phyloP scores from a whole-genome alignment of 92 coral and sea anemone genomes.

The Blastomussa wellsi region DNA sequence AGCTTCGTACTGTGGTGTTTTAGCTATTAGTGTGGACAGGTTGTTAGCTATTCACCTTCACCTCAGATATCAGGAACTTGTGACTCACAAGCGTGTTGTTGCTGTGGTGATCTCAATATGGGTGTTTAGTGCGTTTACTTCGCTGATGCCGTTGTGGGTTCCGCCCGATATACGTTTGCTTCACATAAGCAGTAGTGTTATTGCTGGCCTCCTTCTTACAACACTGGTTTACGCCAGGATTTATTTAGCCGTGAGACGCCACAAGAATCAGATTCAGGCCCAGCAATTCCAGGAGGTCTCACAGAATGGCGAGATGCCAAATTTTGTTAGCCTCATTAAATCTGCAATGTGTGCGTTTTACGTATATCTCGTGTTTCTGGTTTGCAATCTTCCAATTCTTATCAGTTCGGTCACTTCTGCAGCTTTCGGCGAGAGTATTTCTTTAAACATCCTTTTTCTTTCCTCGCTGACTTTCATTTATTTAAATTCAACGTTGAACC shows the following conservation, averaged over 20 bases:
- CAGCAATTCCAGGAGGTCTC: background rate
- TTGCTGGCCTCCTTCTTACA: background rate
- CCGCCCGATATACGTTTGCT: background rate
- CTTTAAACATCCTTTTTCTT: background rate
- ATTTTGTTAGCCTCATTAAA: background rate
- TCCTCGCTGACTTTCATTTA: background rate
- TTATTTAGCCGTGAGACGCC: background rate
- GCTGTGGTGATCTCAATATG: constrained; percentile 2
- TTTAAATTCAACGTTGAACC: background rate
- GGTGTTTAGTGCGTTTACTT: background rate
- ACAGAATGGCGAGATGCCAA: too few relatives aligned
- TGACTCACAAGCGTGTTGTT: constrained; percentile 8
- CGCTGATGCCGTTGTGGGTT: background rate
- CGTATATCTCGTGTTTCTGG: background rate
- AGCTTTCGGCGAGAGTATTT: background rate
- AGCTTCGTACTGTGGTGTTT: background rate
- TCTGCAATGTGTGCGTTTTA: background rate
- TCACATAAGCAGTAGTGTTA: too few relatives aligned
- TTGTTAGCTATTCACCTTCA: constrained; percentile 9
- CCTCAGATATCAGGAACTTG: constrained; percentile 22
- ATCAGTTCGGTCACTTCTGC: background rate
- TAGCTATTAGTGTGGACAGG: background rate
- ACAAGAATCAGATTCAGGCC: constrained; percentile 2
- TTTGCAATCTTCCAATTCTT: background rate
- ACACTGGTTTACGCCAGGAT: background rate